Evolutionary conservation across 37 sponge, comb jelly and placozoan species (phyloP).

Genomic region (Chondrosia reniformis): DNA sequence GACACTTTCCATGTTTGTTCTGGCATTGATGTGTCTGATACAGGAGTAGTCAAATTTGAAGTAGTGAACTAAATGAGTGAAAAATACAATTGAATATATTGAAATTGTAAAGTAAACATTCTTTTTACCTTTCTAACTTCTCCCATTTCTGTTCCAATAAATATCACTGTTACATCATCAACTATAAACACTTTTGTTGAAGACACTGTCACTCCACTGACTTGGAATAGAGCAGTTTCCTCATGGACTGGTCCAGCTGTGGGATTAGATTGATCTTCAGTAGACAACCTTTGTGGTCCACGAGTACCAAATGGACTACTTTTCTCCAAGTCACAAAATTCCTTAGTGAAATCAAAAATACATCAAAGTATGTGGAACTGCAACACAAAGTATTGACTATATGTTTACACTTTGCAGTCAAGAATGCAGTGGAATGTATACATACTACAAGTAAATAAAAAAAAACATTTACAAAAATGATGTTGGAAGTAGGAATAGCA

Average conservation of each 20-base stretch:
- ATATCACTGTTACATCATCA: neutral
- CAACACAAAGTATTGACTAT: neutral
- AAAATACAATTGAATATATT: neutral
- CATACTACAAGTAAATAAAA: no score
- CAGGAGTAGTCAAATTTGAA: neutral
- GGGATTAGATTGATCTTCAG: neutral
- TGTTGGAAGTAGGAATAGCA: no score
- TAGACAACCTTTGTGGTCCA: neutral
- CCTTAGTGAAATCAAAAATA: neutral
- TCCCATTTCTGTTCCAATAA: neutral
- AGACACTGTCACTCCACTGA: neutral
- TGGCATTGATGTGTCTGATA: neutral
- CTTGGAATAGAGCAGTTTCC: neutral
- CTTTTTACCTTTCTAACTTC: constrained; percentile 1
- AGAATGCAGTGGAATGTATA: no score
- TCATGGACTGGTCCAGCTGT: neutral
- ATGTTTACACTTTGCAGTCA: no score
- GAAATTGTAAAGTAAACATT: neutral
- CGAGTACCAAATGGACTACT: neutral
- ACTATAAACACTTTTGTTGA: neutral
- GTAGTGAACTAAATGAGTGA: neutral
- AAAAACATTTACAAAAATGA: no score
- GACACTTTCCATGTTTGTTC: constrained; percentile 19
- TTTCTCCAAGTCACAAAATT: neutral
- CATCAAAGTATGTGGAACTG: neutral